Conservation (phyloP, 2,888 invertebrate genomes). For the Stenichneumon culpator region DNA sequence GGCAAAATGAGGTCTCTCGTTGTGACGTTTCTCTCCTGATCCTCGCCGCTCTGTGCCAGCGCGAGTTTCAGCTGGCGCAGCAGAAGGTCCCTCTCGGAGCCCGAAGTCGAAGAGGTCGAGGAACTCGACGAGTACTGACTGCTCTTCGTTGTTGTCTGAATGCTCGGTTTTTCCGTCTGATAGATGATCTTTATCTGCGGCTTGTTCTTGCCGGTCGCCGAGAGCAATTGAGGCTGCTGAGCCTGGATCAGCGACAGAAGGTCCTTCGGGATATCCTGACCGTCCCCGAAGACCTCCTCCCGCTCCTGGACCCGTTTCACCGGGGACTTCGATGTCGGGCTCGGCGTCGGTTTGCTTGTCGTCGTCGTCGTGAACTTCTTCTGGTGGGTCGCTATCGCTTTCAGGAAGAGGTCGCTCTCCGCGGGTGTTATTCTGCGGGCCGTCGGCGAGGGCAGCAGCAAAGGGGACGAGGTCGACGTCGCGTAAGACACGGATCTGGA, state of each 20-base stretch:
- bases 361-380: conserved; percentile 80
- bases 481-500: conserved; percentile 81
- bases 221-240: conserved; percentile 73
- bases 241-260: conserved; percentile 76
- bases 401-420: conserved; percentile 81
- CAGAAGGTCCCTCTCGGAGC: conserved; percentile 89
- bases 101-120: conserved; percentile 34
- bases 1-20: conserved; percentile 91
- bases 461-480: conserved; percentile 73
- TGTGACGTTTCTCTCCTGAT: conserved; percentile 89
- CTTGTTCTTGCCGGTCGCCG: conserved; percentile 75
- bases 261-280: conserved; percentile 76
- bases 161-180: conserved; percentile 84
- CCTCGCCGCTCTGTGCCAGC: conserved; percentile 89
- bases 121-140: conserved; percentile 72
- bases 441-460: conserved; percentile 79
- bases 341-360: conserved; percentile 64
- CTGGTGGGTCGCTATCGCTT: conserved; percentile 83
- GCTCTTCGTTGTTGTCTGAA: conserved; percentile 35
- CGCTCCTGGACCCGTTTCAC: conserved; percentile 71
- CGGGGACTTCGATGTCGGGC: conserved; percentile 56
- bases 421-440: conserved; percentile 81
- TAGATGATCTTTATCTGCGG: conserved; percentile 85
- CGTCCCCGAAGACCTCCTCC: conserved; percentile 62
- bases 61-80: conserved; percentile 91